Percentiles rank a stretch among this genome's conserved stretches.
Evolutionary conservation across 1,140 invertebrate genomes (phyloP).

Genomic region (Caenorhabditis remanei): DNA sequence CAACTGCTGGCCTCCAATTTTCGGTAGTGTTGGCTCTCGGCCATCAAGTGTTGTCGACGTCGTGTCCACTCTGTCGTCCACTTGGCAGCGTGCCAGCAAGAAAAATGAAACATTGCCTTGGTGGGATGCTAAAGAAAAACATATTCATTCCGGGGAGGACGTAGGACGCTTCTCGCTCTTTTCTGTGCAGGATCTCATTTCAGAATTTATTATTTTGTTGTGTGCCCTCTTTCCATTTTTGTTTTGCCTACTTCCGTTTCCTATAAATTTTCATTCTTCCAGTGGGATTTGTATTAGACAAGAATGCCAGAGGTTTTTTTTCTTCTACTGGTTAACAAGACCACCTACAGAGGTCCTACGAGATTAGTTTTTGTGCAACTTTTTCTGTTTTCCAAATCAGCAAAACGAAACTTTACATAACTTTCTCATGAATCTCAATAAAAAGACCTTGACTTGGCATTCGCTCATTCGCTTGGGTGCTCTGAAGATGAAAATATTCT

Average conservation of each 20-base stretch:
- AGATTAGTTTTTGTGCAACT: background rate
- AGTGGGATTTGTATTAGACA: conserved; percentile 4
- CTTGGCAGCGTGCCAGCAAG: conserved; percentile 29
- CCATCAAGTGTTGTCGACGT: conserved; percentile 22
- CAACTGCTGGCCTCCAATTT: conserved; percentile 34
- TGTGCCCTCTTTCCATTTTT: conserved; percentile 16
- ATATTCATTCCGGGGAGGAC: conserved; percentile 23
- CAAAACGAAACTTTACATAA: too few relatives aligned
- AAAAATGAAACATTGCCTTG: conserved; percentile 35
- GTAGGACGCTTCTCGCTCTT: conserved; percentile 38
- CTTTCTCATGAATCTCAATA: background rate
- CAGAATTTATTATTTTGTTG: conserved; percentile 54
- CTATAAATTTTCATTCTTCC: conserved; percentile 26
- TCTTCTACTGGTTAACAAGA: background rate
- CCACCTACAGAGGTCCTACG: background rate
- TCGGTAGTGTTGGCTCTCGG: conserved; percentile 39
- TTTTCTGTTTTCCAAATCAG: background rate
- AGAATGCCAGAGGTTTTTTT: conserved; percentile 10
- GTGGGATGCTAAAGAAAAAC: conserved; percentile 33
- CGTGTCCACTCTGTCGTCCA: background rate
- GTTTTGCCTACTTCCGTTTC: background rate
- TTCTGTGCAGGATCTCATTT: conserved; percentile 33
- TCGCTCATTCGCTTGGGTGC: conserved; percentile 48
- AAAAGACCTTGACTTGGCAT: background rate
- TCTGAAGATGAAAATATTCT: conserved; percentile 21